Conservation (phyloP, 2,888 invertebrate genomes). For the Neuroscelio doddi region DNA sequence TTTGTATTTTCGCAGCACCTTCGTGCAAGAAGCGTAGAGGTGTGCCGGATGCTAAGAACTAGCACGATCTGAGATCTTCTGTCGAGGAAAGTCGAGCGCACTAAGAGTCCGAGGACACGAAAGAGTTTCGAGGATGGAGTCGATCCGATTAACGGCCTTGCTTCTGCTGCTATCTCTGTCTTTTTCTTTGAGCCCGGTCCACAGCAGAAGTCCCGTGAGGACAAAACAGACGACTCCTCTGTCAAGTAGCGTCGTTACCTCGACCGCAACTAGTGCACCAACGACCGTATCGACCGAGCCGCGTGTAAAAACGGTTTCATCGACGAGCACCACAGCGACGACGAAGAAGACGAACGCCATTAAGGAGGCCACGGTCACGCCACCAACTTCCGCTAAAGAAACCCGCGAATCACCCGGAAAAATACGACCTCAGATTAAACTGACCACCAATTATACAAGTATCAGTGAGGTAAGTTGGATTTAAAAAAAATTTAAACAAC, state of each 20-base stretch:
- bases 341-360: slow-evolving; percentile 41
- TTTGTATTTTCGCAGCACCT: slow-evolving; percentile 24
- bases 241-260: slow-evolving; percentile 66
- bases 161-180: slow-evolving; percentile 52
- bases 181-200: slow-evolving; percentile 53
- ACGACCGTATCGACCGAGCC: slow-evolving; percentile 45
- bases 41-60: slow-evolving; percentile 44
- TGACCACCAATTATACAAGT: slow-evolving; percentile 68
- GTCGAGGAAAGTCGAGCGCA: slow-evolving; percentile 15
- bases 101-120: slow-evolving; percentile 29
- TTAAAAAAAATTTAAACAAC: no score
- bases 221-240: slow-evolving; percentile 57
- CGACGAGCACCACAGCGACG: slow-evolving; percentile 63
- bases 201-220: slow-evolving; percentile 43
- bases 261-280: slow-evolving; percentile 63
- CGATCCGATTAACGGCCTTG: slow-evolving; percentile 42
- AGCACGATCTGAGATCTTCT: slow-evolving; percentile 37
- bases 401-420: slow-evolving; percentile 67
- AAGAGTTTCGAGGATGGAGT: slow-evolving; percentile 50
- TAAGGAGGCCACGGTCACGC: slow-evolving; percentile 51
- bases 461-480: slow-evolving; percentile 65
- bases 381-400: slow-evolving; percentile 63
- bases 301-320: slow-evolving; percentile 47
- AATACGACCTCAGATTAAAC: slow-evolving; percentile 69
- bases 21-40: slow-evolving; percentile 36